These are phyloP conservation scores for Eupithecia centaureata DNA, from an alignment of 2,888 invertebrate species.

Conservation along the genomic window DNA sequence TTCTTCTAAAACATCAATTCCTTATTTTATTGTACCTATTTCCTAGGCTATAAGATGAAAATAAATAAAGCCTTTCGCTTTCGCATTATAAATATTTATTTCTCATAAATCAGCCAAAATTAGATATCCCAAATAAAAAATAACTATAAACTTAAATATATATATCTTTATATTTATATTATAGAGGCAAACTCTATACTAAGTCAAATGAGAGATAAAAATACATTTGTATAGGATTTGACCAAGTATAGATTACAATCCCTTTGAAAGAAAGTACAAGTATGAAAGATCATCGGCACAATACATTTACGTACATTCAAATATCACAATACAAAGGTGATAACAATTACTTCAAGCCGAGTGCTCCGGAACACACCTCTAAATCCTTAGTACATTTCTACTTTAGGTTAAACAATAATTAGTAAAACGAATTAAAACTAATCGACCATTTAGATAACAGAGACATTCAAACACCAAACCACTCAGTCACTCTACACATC, in stretches of 20 bases:
- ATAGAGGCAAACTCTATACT: constrained; percentile 49
- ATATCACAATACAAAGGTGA: constrained; percentile 23
- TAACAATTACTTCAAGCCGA: constrained; percentile 13
- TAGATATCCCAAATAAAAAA: constrained; percentile 77
- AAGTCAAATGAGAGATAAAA: constrained; percentile 35
- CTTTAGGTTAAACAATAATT: constrained; percentile 26
- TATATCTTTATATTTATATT: constrained; percentile 65
- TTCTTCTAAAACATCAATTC: neutral
- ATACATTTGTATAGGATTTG: constrained; percentile 36
- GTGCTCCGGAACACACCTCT: constrained; percentile 21
- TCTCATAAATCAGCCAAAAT: constrained; percentile 79
- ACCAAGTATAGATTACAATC: constrained; percentile 27
- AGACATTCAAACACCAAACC: constrained; percentile 17
- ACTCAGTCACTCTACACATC: neutral
- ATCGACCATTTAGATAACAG: constrained; percentile 24
- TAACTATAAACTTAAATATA: constrained; percentile 75
- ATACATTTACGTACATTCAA: constrained; percentile 20
- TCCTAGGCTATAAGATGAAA: constrained; percentile 36
- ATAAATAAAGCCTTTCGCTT: constrained; percentile 58
- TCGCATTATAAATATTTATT: constrained; percentile 79
- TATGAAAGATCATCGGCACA: constrained; percentile 39
- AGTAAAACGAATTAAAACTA: constrained; percentile 27
- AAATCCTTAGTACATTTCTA: constrained; percentile 11
- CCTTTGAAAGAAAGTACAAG: constrained; percentile 17
- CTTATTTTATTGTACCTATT: constrained; percentile 31